These are phyloP conservation scores for Hormiphora californensis DNA, from an alignment of 37 sponge, comb jelly and placozoan genomes.

Conservation along the genomic window DNA sequence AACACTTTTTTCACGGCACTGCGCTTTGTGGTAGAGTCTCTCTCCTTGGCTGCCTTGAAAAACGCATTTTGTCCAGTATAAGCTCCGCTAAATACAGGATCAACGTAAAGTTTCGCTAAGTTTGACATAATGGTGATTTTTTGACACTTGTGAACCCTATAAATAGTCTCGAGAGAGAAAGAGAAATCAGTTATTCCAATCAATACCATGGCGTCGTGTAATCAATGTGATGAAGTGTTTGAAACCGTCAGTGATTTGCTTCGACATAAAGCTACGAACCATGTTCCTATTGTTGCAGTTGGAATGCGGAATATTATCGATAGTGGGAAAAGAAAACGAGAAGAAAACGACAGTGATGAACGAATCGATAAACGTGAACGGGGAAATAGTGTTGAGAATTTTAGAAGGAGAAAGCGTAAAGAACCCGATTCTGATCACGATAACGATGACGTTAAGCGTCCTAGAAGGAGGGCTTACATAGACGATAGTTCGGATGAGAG, in stretches of 20 bases:
- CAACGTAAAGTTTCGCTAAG: background rate
- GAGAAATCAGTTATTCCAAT: background rate
- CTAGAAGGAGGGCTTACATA: too few species aligned
- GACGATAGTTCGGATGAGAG: too few species aligned
- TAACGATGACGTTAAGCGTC: too few species aligned
- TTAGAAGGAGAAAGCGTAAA: background rate
- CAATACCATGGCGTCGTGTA: background rate
- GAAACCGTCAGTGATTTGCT: background rate
- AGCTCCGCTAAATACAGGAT: background rate
- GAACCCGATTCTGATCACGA: too few species aligned
- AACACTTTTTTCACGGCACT: background rate
- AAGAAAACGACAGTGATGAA: background rate
- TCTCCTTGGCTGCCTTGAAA: background rate
- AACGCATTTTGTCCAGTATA: background rate
- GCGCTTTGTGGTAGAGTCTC: background rate
- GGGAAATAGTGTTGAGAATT: background rate
- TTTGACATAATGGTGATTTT: background rate
- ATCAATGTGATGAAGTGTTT: constrained; percentile 3
- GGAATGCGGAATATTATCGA: background rate
- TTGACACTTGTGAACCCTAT: too few species aligned
- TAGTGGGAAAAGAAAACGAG: too few species aligned
- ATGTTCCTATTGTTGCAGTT: background rate
- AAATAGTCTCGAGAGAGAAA: too few species aligned
- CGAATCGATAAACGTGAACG: background rate
- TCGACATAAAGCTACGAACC: background rate